Percentiles rank a stretch among this genome's conserved stretches.
Conservation (phyloP, 2,888 invertebrate species). For the Sceliomorpha sp. region DNA sequence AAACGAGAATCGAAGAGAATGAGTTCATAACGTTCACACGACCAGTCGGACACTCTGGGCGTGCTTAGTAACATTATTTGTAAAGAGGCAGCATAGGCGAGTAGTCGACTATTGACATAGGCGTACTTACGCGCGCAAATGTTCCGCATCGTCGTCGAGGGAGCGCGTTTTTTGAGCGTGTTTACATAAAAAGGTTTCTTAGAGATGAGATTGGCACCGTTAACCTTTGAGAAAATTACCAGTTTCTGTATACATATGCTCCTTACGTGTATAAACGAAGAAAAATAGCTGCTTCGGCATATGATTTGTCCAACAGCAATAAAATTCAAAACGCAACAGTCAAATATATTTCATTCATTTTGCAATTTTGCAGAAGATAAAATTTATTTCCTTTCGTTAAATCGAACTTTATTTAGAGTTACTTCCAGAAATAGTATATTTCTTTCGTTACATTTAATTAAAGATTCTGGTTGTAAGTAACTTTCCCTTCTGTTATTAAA, state of each 20-base stretch:
- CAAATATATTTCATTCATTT: too few relatives aligned
- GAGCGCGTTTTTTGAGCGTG: constrained; percentile 65
- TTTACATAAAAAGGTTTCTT: constrained; percentile 62
- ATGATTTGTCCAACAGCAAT: constrained; percentile 11
- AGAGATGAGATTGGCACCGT: constrained; percentile 11
- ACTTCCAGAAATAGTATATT: too few relatives aligned
- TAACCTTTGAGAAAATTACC: constrained; percentile 27
- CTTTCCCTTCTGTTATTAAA: too few relatives aligned
- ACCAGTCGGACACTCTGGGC: constrained; percentile 15
- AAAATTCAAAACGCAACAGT: neutral
- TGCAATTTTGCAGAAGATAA: too few relatives aligned
- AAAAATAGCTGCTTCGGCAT: constrained; percentile 19
- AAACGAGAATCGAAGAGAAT: constrained; percentile 1
- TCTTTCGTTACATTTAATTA: too few relatives aligned
- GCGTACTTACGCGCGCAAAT: constrained; percentile 66
- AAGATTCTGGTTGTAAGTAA: too few relatives aligned
- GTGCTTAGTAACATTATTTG: constrained; percentile 67
- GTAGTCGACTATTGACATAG: constrained; percentile 65
- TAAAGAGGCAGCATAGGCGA: constrained; percentile 55
- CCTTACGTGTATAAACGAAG: constrained; percentile 5
- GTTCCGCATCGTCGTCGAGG: constrained; percentile 56
- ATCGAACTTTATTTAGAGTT: too few relatives aligned
- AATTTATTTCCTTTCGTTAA: too few relatives aligned
- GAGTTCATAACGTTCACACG: constrained; percentile 18
- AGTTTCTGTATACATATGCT: constrained; percentile 19